phyloP scores from a whole-genome alignment of 1,140 invertebrate genomes.

The Hyles vespertilio region DNA sequence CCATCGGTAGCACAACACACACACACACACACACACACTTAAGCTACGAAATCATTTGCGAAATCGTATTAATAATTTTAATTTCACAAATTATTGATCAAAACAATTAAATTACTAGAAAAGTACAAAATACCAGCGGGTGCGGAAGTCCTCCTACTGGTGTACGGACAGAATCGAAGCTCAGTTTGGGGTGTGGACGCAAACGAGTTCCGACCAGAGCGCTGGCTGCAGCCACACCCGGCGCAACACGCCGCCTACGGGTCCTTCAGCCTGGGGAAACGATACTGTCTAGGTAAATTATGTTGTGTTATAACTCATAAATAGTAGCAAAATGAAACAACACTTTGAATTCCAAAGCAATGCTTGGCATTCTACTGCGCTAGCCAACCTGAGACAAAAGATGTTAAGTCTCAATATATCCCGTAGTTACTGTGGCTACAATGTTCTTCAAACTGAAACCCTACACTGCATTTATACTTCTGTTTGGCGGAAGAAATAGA shows the following conservation, averaged over 20 bases:
- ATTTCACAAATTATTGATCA: background rate
- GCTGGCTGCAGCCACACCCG: constrained; percentile 23
- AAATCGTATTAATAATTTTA: too few relatives aligned
- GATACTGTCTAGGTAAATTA: constrained; percentile 7
- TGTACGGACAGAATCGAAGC: constrained; percentile 27
- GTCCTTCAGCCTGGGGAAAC: constrained; percentile 5
- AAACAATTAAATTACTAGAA: constrained; percentile 10
- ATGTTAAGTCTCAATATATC: too few relatives aligned
- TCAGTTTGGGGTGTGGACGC: constrained; percentile 34
- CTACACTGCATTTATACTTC: too few relatives aligned
- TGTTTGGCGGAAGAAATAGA: too few relatives aligned
- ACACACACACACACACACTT: background rate
- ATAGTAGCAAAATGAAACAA: too few relatives aligned
- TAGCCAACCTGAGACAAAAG: too few relatives aligned
- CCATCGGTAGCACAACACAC: background rate
- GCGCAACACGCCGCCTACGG: background rate
- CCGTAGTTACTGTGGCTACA: too few relatives aligned
- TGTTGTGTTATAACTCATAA: too few relatives aligned
- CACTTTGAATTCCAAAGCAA: too few relatives aligned
- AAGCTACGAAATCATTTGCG: background rate
- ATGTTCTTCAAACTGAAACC: too few relatives aligned
- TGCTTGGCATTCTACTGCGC: too few relatives aligned
- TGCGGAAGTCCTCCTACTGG: constrained; percentile 16
- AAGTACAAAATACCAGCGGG: constrained; percentile 22
- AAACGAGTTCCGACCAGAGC: constrained; percentile 33